Evolutionary conservation across 2,888 invertebrate species (phyloP), one percentile per base, ranked within the genome.

Genomic region (Tinea semifulvella): DNA sequence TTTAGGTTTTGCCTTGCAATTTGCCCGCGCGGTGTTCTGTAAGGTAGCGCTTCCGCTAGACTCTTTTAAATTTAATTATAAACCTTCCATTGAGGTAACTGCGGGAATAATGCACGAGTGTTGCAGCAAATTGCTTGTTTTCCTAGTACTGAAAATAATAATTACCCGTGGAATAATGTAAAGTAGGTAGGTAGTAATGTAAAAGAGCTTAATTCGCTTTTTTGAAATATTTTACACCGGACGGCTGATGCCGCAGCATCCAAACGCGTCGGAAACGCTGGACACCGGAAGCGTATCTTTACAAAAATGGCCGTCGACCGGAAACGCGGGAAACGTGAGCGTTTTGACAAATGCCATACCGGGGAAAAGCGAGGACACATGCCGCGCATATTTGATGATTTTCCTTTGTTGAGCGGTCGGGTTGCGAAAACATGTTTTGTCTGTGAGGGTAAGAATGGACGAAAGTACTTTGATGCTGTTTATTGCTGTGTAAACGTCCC

Each of bases 251-350:
- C 60, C 66, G 56, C 68, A 65, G 62, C 61, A 58, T 65, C 67
- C 64, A 68, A 68, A 53, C 56, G 51, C 53, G 53, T 53, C 57
- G 54, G 60, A 57, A 55, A 49, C 51, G 56, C 63, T 68, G 72
- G 73, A 67, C 64, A 59, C 65, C 66, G 64, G 68, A 67, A 61
- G 55, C 62, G 59, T 66, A 68, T 71, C 71, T 75, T 75, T 67
- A 66, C 73, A 76, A 76, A n/a, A 71, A 76, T 72, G 79, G 79
- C 77, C 64, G 69, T 58, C 60, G 58, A 51, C 63, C 71, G 76
- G 77, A 76, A 69, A 60, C 56, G 61, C 61, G 63, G 63, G 68
- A 68, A 72, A 77, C 80, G 80, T 79, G 80, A 74, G 63, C 68
- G 73, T 71, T 76, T 73, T 80, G 76, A 77, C 74, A 76, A 76